Evolutionary conservation across 2,797 vertebrate species (phyloP).

Genomic region (Acipenser transmontanus): DNA sequence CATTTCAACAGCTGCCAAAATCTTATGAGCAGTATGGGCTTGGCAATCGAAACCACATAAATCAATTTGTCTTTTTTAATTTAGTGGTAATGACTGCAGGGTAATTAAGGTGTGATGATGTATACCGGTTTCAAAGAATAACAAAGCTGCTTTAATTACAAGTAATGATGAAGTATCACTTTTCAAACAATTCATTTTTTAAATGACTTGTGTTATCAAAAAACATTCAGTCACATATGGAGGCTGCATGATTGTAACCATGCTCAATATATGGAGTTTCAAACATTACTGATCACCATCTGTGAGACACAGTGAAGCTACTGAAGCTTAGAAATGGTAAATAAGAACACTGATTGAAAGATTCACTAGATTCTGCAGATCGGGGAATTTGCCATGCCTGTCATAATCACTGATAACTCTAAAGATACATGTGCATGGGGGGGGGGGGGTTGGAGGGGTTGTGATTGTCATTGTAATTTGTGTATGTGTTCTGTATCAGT

Average conservation of each 20-base stretch:
- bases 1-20: background rate
- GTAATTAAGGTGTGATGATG: conserved; percentile 1
- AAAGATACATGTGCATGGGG: too few species aligned
- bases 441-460: too few species aligned
- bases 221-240: conserved; percentile 6
- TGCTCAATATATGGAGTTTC: conserved; percentile 32
- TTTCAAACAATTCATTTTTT: conserved; percentile 5
- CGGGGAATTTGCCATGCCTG: conserved; percentile 44
- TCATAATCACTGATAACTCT: conserved; percentile 25
- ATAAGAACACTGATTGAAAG: conserved; percentile 61
- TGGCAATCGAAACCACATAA: background rate
- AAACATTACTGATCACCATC: conserved; percentile 22
- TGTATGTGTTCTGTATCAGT: too few species aligned
- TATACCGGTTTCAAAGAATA: conserved; percentile 4
- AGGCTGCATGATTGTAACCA: conserved; percentile 13
- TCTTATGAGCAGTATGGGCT: background rate
- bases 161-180: background rate
- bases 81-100: background rate
- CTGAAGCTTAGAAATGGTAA: conserved; percentile 55
- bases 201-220: conserved; percentile 1
- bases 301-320: conserved; percentile 42
- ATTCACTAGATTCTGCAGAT: conserved; percentile 32
- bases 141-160: conserved; percentile 7
- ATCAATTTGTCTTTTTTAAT: conserved; percentile 4
- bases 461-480: too few species aligned